Evolutionary conservation across 2,888 invertebrate species (phyloP), one percentile per base, ranked within the genome.

Genomic region (Netelia melanura): DNA sequence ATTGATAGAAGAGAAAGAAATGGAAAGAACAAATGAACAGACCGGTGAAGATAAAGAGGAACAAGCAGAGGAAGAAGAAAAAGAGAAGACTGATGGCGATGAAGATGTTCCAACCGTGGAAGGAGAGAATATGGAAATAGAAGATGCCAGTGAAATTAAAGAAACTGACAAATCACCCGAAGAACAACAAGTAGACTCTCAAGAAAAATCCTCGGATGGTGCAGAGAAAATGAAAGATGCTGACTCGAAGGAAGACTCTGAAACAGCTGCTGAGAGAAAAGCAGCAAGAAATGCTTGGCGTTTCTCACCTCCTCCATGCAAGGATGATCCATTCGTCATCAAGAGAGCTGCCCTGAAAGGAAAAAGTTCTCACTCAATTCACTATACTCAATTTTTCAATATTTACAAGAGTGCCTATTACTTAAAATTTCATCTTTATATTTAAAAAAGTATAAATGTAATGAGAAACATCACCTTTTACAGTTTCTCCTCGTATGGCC

Each of bases 201-300:
- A 25, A 52, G 67, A 9, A 52, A n/a, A 54, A 14, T 17, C 25
- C 56, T 14, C 23, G 44, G 65, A 52, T 6, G 52, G 9, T 62
- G 21, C 3, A 38, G 44, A 62, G 43, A 38, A 61, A 30, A 72
- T 6, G 3, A 6, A 38, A 38, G 38, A 5, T 38, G 38, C 0
- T 38, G 38, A 38, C 38, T 38, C 54, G 0, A 44, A 54, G 54
- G 67, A 81, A 54, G 81, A 72, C 6, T 67, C 82, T 9, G 86
- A 75, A 14, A 82, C 77, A 65, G 75, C 71, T 23, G 61, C 79
- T 14, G 80, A 74, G 62, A 76, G 86, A 30, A 89, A 81, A 70
- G 79, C 75, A 5, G 78, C 84, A 75, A 86, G 84, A 61, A 81
- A 88, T 61, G 89, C 89, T 1, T 92, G 92, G 92, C 88, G 91